phyloP scores from a whole-genome alignment of 2,888 invertebrate genomes.

The Phalangium opilio region DNA sequence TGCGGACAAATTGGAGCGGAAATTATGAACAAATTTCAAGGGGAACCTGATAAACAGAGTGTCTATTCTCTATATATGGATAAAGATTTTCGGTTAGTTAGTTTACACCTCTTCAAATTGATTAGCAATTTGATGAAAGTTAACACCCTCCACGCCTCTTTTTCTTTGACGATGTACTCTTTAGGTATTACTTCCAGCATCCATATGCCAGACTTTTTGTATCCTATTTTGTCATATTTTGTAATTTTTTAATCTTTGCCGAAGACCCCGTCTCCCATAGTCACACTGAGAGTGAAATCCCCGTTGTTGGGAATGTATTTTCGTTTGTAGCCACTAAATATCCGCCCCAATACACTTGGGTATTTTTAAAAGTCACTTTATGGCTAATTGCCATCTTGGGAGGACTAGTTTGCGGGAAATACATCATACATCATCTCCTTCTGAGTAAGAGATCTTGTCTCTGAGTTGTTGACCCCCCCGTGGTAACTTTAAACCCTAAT shows the following conservation, averaged over 20 bases:
- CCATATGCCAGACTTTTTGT: conserved; percentile 36
- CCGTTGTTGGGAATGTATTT: conserved; percentile 37
- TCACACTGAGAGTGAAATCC: conserved; percentile 35
- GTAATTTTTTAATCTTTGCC: conserved; percentile 39
- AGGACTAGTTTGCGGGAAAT: conserved; percentile 35
- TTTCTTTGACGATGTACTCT: conserved; percentile 1
- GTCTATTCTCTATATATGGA: conserved; percentile 1
- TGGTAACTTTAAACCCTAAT: too few relatives aligned
- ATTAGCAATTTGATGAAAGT: too few relatives aligned
- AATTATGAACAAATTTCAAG: not conserved
- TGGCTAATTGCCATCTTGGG: conserved; percentile 34
- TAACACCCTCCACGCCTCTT: too few relatives aligned
- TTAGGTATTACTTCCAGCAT: conserved; percentile 38
- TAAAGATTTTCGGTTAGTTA: not conserved
- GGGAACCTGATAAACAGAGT: not conserved
- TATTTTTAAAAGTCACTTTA: conserved; percentile 32
- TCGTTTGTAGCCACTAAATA: conserved; percentile 37
- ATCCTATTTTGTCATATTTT: conserved; percentile 36
- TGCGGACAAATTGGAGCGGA: too few relatives aligned
- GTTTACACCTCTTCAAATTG: not conserved
- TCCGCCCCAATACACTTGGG: conserved; percentile 34
- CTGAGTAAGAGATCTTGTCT: conserved; percentile 28
- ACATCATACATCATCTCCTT: conserved; percentile 33
- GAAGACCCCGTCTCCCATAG: conserved; percentile 39
- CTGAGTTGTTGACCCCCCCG: too few relatives aligned